phyloP scores from a whole-genome alignment of 2,888 invertebrate genomes.

The Megastigmus dorsalis region DNA sequence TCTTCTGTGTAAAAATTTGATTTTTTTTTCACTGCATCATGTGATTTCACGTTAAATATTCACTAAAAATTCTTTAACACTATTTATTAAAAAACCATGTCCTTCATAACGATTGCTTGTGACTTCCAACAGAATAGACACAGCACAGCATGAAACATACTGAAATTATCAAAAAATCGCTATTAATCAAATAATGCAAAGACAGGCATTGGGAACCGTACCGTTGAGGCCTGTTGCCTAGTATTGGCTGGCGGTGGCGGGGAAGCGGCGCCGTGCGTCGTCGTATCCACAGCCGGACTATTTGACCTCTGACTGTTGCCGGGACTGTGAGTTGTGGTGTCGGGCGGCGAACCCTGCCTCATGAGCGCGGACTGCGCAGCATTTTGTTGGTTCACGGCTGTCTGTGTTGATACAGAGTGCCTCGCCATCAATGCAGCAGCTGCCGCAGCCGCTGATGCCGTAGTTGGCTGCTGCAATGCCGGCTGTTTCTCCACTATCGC shows the following conservation, averaged over 20 bases:
- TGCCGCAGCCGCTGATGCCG: constrained; percentile 61
- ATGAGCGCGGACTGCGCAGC: constrained; percentile 72
- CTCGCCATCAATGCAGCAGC: constrained; percentile 73
- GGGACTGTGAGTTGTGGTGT: constrained; percentile 90
- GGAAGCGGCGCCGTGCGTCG: constrained; percentile 72
- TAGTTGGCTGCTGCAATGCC: constrained; percentile 56
- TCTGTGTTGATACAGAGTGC: constrained; percentile 86
- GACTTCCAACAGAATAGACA: no score
- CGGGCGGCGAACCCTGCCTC: constrained; percentile 82
- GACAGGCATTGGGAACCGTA: no score
- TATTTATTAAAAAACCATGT: no score
- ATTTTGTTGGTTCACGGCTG: constrained; percentile 75
- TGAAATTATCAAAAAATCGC: no score
- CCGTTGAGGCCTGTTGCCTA: constrained; percentile 67
- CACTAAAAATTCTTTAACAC: no score
- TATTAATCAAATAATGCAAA: no score
- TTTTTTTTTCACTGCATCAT: no score
- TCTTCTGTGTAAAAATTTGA: no score
- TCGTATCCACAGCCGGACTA: constrained; percentile 73
- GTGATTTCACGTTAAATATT: no score
- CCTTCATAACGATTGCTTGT: no score
- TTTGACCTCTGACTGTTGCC: constrained; percentile 72
- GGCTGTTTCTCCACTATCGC: constrained; percentile 48
- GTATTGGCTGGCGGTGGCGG: constrained; percentile 69
- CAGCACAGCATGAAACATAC: no score